Evolutionary conservation across 2,888 invertebrate genomes (phyloP).

Genomic region (Notocelia uddmanniana): DNA sequence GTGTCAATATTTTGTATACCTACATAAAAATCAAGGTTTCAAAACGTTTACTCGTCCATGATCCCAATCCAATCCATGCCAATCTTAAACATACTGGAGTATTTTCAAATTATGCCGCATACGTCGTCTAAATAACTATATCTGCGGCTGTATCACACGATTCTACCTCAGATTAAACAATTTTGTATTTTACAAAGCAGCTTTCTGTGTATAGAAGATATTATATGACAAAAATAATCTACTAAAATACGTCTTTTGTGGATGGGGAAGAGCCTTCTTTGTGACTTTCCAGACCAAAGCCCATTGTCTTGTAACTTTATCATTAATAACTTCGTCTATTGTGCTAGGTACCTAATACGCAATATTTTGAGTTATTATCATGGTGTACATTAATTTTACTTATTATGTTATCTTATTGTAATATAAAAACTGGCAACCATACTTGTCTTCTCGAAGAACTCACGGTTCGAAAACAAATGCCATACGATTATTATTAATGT

Average conservation of each 20-base stretch:
- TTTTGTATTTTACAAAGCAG: slow-evolving; percentile 9
- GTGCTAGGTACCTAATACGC: slow-evolving; percentile 13
- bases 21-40: too few relatives aligned
- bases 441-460: too few relatives aligned
- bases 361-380: slow-evolving; percentile 7
- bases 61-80: too few relatives aligned
- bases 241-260: neutral
- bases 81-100: too few relatives aligned
- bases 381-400: neutral
- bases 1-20: too few relatives aligned
- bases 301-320: slow-evolving; percentile 39
- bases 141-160: slow-evolving; percentile 6
- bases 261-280: slow-evolving; percentile 7
- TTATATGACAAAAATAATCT: slow-evolving; percentile 2
- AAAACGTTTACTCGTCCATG: too few relatives aligned
- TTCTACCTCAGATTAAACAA: slow-evolving; percentile 28
- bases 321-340: slow-evolving; percentile 29
- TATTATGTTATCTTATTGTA: neutral
- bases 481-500: too few relatives aligned
- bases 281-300: slow-evolving; percentile 9
- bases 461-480: too few relatives aligned
- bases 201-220: neutral
- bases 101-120: neutral
- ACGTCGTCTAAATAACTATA: neutral
- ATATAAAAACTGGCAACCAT: too few relatives aligned